Evolutionary conservation across 2,888 invertebrate genomes (phyloP), one percentile per base, ranked within the genome.

Genomic region (Tachina fera): DNA sequence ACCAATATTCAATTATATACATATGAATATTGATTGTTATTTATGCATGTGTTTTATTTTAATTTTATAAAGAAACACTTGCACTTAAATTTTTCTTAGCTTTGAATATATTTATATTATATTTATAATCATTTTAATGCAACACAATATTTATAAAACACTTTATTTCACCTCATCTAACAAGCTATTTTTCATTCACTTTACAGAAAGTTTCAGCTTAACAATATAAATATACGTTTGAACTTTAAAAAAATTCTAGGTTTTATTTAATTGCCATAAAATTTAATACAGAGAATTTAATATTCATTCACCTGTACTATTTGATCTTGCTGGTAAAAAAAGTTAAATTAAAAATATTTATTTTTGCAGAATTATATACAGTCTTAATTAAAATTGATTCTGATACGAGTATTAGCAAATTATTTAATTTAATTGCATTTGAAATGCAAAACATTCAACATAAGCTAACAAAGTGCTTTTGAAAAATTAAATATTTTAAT

Each of bases 371-470:
- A 11, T 53, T 51, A n/a, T 39, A 39, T 51, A 51, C 47, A n/a
- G 16, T 71, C 60, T 83, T 65, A 67, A 83, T 83, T 83, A 60
- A 83, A 83, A 71, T 31, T 19, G 51, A 51, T 60, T 72, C 11
- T 53, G 39, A 1, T 9, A 60, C 49, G n/a, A n/a, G n/a, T n/a
- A n/a, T n/a, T 60, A 31, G 14, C 13, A 82, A 76, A 3, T 39
- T 16, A 14, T 58, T 65, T 43, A 58, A 49, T 67, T 41, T 51
- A 71, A 71, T 77, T 71, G 31, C 19, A 53, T 68, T 81, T 47
- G 9, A 60, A 61, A 51, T 61, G 13, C 11, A 56, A 61, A 78
- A 22, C 22, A 75, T 41, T 60, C 14, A 41, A 53, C 68, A 47
- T 67, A 63, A 81, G 41, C 41, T 58, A 61, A 19, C 31, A 67